Evolutionary conservation across 2,888 invertebrate species (phyloP).

Genomic region (Steromphala cineraria): DNA sequence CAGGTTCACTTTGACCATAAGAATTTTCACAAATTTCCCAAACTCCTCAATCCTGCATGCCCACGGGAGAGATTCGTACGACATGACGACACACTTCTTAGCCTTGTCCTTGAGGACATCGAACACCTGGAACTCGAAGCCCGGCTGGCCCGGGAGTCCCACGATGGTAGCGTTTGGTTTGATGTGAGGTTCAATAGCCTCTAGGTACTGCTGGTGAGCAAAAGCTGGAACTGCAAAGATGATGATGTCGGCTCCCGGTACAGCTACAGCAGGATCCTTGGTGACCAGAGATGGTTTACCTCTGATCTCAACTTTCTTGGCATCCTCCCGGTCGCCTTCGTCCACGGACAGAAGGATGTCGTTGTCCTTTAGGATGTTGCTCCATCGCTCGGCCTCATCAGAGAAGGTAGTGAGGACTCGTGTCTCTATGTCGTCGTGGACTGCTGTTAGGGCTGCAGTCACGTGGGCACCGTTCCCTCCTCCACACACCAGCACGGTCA

Average conservation of each 20-base stretch:
- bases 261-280: slow-evolving; percentile 51
- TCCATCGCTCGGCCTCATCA: slow-evolving; percentile 58
- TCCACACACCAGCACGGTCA: slow-evolving; percentile 49
- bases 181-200: slow-evolving; percentile 49
- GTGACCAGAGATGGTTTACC: slow-evolving; percentile 55
- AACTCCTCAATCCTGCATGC: slow-evolving; percentile 61
- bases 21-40: slow-evolving; percentile 51
- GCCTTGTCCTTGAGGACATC: slow-evolving; percentile 45
- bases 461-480: slow-evolving; percentile 63
- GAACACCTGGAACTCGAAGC: slow-evolving; percentile 60
- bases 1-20: slow-evolving; percentile 55
- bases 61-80: slow-evolving; percentile 63
- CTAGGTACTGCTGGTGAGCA: slow-evolving; percentile 61
- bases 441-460: slow-evolving; percentile 47
- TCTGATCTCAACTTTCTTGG: slow-evolving; percentile 44
- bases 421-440: slow-evolving; percentile 43
- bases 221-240: slow-evolving; percentile 65
- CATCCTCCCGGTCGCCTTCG: slow-evolving; percentile 31
- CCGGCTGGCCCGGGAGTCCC: slow-evolving; percentile 64
- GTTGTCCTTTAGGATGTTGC: slow-evolving; percentile 29
- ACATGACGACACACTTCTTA: slow-evolving; percentile 45
- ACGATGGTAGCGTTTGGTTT: slow-evolving; percentile 55
- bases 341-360: slow-evolving; percentile 28
- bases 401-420: slow-evolving; percentile 50
- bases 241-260: slow-evolving; percentile 54